These are phyloP conservation scores for Bombus superbus DNA, from an alignment of 1,140 invertebrate species.

Conservation along the genomic window DNA sequence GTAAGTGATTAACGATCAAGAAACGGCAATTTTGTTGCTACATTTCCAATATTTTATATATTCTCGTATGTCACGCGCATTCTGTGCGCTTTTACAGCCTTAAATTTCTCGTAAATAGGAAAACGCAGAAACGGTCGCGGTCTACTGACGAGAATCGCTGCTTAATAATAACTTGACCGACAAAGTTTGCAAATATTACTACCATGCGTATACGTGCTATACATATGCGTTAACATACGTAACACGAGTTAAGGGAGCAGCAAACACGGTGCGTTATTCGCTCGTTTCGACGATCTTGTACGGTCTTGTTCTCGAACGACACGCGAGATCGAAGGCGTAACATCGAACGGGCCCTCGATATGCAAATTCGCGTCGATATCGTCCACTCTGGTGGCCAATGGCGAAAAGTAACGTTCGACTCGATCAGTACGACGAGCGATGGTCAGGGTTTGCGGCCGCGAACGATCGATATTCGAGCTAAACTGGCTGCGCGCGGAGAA, in stretches of 20 bases:
- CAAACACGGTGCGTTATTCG: not conserved
- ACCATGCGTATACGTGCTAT: too few species aligned
- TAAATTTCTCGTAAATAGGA: not conserved
- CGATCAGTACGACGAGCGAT: not conserved
- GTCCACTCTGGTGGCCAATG: not conserved
- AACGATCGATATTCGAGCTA: constrained; percentile 14
- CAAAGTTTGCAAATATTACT: too few species aligned
- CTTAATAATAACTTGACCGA: too few species aligned
- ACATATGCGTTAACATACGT: too few species aligned
- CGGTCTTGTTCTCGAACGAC: too few species aligned
- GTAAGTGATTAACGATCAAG: too few species aligned
- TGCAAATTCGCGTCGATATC: constrained; percentile 2
- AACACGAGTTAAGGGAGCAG: not conserved
- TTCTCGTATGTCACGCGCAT: not conserved
- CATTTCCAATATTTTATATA: too few species aligned
- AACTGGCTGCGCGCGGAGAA: not conserved
- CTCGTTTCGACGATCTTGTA: not conserved
- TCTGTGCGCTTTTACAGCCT: not conserved
- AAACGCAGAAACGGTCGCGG: too few species aligned
- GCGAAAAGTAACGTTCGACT: not conserved
- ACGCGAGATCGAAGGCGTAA: not conserved
- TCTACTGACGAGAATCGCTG: too few species aligned
- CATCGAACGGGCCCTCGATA: not conserved
- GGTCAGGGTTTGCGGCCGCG: not conserved
- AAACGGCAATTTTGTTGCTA: too few species aligned